These are phyloP conservation scores for Dendrocincla fuliginosa DNA, from an alignment of 2,797 vertebrate genomes.

Conservation along the genomic window DNA sequence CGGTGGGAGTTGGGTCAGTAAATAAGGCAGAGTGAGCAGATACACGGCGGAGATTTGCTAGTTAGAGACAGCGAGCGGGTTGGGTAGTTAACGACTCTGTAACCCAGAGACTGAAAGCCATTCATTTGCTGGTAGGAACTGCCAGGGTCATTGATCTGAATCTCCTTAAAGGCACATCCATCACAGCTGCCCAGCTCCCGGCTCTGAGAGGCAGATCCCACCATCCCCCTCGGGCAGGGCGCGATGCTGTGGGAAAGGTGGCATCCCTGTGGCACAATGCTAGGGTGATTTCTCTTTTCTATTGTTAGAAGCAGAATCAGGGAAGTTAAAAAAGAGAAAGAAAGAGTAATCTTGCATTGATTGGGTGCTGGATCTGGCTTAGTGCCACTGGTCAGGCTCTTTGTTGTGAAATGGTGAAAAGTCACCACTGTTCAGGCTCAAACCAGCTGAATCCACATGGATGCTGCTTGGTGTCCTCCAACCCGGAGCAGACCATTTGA, in stretches of 20 bases:
- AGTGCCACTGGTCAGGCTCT: neutral
- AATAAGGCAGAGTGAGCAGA: neutral
- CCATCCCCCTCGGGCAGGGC: neutral
- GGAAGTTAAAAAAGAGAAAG: neutral
- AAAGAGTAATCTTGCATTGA: neutral
- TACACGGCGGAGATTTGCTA: neutral
- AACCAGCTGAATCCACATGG: neutral
- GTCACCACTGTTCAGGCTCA: neutral
- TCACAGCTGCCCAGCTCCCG: neutral
- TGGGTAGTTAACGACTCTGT: neutral
- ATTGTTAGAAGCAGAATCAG: neutral
- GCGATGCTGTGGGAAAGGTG: neutral
- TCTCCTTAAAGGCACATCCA: conserved; percentile 44
- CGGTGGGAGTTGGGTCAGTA: neutral
- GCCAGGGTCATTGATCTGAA: neutral
- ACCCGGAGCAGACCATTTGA: neutral
- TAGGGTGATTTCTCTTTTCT: neutral
- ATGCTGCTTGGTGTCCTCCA: neutral
- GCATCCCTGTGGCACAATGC: accelerated
- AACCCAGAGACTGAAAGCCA: neutral
- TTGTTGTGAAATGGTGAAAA: neutral
- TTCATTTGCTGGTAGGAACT: conserved; percentile 5
- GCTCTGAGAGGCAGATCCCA: neutral
- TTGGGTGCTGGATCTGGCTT: conserved; percentile 6
- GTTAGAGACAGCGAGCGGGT: neutral